Percentiles rank a stretch among this genome's conserved stretches.
These are phyloP conservation scores for Sphenodon punctatus DNA, from an alignment of 2,797 vertebrate species.

Conservation along the genomic window DNA sequence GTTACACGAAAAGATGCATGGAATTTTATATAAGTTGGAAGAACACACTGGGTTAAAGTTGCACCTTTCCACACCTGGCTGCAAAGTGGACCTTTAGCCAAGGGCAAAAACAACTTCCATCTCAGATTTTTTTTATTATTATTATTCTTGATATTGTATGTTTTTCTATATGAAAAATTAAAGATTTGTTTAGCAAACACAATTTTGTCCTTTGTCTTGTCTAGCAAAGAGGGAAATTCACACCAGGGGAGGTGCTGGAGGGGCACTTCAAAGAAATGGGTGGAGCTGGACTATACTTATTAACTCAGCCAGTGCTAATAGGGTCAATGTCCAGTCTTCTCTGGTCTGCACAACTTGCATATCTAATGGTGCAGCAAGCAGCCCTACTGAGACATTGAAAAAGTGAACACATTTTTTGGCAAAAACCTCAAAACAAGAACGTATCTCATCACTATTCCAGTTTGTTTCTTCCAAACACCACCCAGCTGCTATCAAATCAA, in stretches of 20 bases:
- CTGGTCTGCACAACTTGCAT: not conserved
- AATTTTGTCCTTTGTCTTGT: constrained; percentile 18
- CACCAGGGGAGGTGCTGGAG: rapidly evolving
- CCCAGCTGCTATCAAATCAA: not conserved
- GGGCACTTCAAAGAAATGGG: rapidly evolving
- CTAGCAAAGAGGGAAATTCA: not conserved
- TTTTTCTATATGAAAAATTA: constrained; percentile 49
- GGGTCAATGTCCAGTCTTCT: not conserved
- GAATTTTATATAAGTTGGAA: not conserved
- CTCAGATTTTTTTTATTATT: not conserved
- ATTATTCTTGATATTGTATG: not conserved
- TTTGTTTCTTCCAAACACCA: too few species aligned
- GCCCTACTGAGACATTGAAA: not conserved
- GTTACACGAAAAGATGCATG: not conserved
- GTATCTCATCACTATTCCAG: not conserved
- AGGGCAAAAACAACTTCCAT: constrained; percentile 43
- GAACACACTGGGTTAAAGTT: not conserved
- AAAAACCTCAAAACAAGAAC: not conserved
- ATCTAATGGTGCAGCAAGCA: not conserved
- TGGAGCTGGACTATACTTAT: not conserved
- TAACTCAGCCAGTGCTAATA: not conserved
- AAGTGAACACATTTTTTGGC: not conserved
- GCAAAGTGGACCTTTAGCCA: constrained; percentile 4
- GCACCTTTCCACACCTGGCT: not conserved
- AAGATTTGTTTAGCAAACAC: constrained; percentile 32